Evolutionary conservation across 2,888 invertebrate genomes (phyloP).

Genomic region (Polia nebulosa): DNA sequence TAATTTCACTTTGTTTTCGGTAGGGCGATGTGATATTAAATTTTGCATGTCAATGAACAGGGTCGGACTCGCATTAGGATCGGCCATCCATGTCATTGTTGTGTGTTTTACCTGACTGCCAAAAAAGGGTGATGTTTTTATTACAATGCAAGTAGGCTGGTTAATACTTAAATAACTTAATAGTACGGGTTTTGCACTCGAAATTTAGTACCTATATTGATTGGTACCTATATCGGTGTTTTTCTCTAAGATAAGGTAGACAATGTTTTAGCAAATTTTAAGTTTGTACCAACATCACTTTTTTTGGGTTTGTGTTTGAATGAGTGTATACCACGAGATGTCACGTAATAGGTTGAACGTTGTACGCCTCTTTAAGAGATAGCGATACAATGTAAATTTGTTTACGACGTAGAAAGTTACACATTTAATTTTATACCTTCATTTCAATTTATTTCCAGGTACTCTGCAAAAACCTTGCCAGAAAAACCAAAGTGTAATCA

Average conservation of each 20-base stretch:
- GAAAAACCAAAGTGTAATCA: conserved; percentile 29
- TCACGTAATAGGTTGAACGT: conserved; percentile 33
- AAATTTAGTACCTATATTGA: conserved; percentile 35
- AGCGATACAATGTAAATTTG: conserved; percentile 30
- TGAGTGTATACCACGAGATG: conserved; percentile 38
- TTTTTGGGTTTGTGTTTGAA: conserved; percentile 34
- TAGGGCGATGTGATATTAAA: conserved; percentile 35
- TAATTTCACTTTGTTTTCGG: conserved; percentile 41
- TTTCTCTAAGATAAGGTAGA: conserved; percentile 36
- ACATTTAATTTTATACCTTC: conserved; percentile 40
- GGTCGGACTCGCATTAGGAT: conserved; percentile 19
- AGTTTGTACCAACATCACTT: conserved; percentile 39
- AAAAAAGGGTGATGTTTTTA: no score
- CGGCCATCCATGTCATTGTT: no score
- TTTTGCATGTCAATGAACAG: conserved; percentile 35
- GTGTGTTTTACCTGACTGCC: no score
- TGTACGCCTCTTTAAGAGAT: conserved; percentile 35
- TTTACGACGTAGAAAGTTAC: conserved; percentile 35
- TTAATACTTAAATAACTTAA: conserved; percentile 6
- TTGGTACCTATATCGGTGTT: conserved; percentile 34
- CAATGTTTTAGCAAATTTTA: conserved; percentile 30
- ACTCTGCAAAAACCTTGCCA: conserved; percentile 48
- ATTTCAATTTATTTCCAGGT: conserved; percentile 39
- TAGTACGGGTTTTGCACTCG: conserved; percentile 35
- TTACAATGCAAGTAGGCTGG: no score